A percentile compares a stretch with the other conserved stretches of the same genome.
These are phyloP conservation scores for Thereva nobilitata DNA, from an alignment of 2,888 invertebrate genomes.

Conservation along the genomic window DNA sequence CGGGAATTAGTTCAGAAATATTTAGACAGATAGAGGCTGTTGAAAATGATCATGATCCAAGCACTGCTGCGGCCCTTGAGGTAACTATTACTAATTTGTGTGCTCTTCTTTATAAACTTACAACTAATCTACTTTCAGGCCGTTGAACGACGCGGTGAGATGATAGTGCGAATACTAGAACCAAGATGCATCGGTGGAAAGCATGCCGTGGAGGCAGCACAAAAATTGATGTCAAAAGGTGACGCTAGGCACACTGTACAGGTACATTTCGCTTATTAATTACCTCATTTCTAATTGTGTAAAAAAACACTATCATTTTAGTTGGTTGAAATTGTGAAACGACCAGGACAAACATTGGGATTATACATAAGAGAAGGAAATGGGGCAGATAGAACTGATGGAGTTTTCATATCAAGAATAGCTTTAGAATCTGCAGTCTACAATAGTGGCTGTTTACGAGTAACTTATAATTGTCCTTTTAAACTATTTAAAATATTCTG, in stretches of 20 bases:
- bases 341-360: conserved; percentile 97
- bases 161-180: conserved; percentile 91
- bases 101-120: background rate
- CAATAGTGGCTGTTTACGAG: conserved; percentile 93
- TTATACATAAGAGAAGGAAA: conserved; percentile 99
- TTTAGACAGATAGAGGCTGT: conserved; percentile 96
- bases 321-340: conserved; percentile 97
- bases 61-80: conserved; percentile 89
- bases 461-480: conserved; percentile 48
- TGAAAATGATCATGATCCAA: conserved; percentile 93
- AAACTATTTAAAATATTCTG: background rate
- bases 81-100: conserved; percentile 54
- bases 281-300: background rate
- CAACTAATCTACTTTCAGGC: conserved; percentile 59
- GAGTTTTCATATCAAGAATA: conserved; percentile 95
- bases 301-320: conserved; percentile 53
- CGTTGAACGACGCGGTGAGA: conserved; percentile 91
- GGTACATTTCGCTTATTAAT: conserved; percentile 42
- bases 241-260: conserved; percentile 72
- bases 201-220: conserved; percentile 83
- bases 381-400: conserved; percentile 91
- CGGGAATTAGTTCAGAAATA: conserved; percentile 94
- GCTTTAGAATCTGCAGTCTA: conserved; percentile 96
- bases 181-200: conserved; percentile 86
- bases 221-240: conserved; percentile 71